Percentiles rank a stretch among this genome's conserved stretches.
Conservation (phyloP, 2,113 vertebrate genomes). For the Phylloscopus trochiloides region DNA sequence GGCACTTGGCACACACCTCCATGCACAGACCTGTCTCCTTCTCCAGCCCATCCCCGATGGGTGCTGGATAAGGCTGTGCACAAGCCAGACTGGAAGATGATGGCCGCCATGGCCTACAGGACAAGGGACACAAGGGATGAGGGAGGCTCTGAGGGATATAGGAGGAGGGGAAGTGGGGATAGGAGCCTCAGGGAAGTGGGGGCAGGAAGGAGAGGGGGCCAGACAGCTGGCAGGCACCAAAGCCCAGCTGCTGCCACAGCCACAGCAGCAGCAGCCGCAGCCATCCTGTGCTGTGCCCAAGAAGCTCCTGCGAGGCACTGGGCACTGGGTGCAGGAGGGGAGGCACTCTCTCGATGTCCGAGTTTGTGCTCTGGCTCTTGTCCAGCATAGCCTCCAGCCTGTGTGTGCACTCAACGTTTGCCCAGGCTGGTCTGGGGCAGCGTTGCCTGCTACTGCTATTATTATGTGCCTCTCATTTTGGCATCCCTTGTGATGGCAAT, state of each 20-base stretch:
- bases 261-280: not conserved
- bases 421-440: no score
- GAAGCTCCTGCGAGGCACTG: rapidly evolving
- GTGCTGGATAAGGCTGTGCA: not conserved
- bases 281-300: not conserved
- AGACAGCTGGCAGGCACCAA: not conserved
- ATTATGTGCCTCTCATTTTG: not conserved
- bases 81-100: not conserved
- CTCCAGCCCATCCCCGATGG: rapidly evolving
- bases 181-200: no score
- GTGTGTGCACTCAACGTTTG: rapidly evolving
- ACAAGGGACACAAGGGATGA: not conserved
- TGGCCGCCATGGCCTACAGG: not conserved
- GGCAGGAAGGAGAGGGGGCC: not conserved
- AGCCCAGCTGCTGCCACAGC: rapidly evolving
- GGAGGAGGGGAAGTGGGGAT: not conserved
- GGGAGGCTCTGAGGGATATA: not conserved
- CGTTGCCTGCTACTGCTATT: not conserved
- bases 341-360: rapidly evolving
- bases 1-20: not conserved
- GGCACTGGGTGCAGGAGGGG: not conserved
- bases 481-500: not conserved
- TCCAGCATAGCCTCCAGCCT: not conserved
- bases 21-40: rapidly evolving
- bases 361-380: rapidly evolving